phyloP scores from a whole-genome alignment of 2,888 invertebrate species.

The Megaustenia siamemsis region DNA sequence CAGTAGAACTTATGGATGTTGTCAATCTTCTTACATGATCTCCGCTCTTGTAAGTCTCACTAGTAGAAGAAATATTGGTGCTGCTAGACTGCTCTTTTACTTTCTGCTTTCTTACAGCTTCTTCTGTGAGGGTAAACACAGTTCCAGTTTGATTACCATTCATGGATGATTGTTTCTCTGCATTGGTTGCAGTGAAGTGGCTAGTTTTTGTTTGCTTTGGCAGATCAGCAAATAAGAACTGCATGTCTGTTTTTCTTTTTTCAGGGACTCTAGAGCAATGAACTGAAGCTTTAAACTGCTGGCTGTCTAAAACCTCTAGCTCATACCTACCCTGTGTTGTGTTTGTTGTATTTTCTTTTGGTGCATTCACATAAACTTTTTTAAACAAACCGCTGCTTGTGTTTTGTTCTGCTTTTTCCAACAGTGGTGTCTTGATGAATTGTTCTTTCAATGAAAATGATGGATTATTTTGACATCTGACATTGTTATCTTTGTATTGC shows the following conservation, averaged over 20 bases:
- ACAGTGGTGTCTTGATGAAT: conserved; percentile 27
- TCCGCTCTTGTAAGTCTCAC: conserved; percentile 10
- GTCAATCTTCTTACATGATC: not conserved
- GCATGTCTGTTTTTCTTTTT: conserved; percentile 33
- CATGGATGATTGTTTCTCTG: not conserved
- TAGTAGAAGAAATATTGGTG: not conserved
- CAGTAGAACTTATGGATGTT: conserved; percentile 10
- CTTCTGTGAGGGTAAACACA: not conserved
- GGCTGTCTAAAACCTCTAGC: not conserved
- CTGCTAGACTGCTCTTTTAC: not conserved
- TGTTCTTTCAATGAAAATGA: not conserved
- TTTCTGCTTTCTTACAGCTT: not conserved
- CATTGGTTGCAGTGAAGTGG: no score
- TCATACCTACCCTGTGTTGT: not conserved
- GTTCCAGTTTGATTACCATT: not conserved
- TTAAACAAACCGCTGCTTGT: not conserved
- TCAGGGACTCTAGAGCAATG: not conserved
- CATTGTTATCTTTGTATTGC: not conserved
- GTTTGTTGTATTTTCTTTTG: not conserved
- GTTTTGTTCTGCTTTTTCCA: conserved; percentile 14
- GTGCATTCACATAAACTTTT: not conserved
- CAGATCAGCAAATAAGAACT: not conserved
- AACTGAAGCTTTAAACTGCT: not conserved
- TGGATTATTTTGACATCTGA: not conserved
- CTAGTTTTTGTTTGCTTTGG: conserved; percentile 16